Base-by-base conservation (phyloP, 2,888 invertebrate genomes). In the Drosophila prolongata region DNA sequence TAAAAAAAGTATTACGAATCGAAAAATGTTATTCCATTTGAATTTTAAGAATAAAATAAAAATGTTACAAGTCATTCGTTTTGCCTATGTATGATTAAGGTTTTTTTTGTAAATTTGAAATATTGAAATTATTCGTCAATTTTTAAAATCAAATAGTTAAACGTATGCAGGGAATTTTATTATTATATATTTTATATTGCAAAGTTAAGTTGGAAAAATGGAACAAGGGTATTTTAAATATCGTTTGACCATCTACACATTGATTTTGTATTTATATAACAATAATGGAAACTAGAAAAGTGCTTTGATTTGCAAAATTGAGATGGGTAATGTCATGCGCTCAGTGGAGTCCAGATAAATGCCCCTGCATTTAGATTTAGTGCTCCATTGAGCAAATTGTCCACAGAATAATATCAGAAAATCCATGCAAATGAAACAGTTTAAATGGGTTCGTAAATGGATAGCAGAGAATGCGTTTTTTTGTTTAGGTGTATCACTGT, bases 301-400 rank as follows among this genome's bases (percentile, higher is more conserved):
- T 58, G 67, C 58, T 69, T 69, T 49, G 73, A 73, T 73, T 62
- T 64, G 73, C 69, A 43, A 72, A 72, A 61, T 72, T 40, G 56
- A 66, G 65, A 40, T 38, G 38, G 47, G 30, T 42, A 53, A 60
- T 61, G 60, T 60, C 3, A 47, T 68, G 71, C 43, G 69, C 65
- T 66, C 46, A 13, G 16, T 46, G 55, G 24, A 55, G 68, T 65
- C 65, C 65, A 67, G 54, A 67, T 65, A 55, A 66, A 69, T 47
- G 37, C 40, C 34, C 34, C 44, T 24, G 44, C 52, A 70, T 58
- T 50, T 70, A 52, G 43, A 53, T 69, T 55, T 35, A 68, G 38
- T 40, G 69, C 46, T 66, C 65, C 65, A 68, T 68, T 66, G 68
- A 68, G 68, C 65, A 66, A 68, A 68, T 55, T 66, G 69, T 68